Conservation (phyloP, 2,113 vertebrate species). For the Colius striatus region DNA sequence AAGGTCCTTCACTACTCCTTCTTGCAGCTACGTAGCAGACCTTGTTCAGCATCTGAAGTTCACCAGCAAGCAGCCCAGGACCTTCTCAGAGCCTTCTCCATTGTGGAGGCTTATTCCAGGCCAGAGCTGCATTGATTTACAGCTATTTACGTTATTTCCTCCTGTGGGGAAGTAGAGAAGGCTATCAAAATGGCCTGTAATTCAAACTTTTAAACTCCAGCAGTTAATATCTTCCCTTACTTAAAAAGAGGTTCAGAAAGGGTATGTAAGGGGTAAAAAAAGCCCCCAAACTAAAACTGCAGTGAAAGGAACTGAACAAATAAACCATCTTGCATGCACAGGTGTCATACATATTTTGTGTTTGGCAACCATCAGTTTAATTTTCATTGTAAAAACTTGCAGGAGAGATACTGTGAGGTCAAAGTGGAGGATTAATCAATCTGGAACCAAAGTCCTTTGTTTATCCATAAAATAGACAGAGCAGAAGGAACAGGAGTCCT, state of each 20-base stretch:
- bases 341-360: too few species aligned
- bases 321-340: background rate
- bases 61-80: background rate
- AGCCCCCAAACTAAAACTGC: background rate
- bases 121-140: background rate
- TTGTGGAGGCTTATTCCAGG: background rate
- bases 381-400: background rate
- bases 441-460: background rate
- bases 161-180: background rate
- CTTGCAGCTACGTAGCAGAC: background rate
- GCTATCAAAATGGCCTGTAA: background rate
- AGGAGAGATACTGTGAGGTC: background rate
- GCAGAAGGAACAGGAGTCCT: background rate
- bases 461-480: background rate
- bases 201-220: background rate
- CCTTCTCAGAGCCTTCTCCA: background rate
- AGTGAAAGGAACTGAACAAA: background rate
- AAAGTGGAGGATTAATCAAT: background rate
- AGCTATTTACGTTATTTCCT: background rate
- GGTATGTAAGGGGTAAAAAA: background rate
- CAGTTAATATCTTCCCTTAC: background rate
- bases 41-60: fast-evolving
- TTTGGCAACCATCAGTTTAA: background rate
- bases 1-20: background rate
- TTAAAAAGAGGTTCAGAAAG: background rate